Evolutionary conservation across 2,797 vertebrate genomes (phyloP), one percentile per base, ranked within the genome.

Genomic region (Brachyrhaphis roseni): DNA sequence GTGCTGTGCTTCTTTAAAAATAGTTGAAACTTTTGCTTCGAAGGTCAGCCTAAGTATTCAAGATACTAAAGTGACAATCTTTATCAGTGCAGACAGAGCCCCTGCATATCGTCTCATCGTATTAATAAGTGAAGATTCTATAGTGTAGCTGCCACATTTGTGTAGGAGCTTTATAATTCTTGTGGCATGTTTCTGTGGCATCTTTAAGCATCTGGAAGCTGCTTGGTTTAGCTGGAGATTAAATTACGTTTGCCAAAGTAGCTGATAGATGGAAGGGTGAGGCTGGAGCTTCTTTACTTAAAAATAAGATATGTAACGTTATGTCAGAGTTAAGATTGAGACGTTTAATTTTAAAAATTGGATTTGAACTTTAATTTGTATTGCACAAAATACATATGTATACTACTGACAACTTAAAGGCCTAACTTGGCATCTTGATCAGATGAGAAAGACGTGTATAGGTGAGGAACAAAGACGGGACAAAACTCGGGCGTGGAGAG

Each of bases 401-500:
- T 31, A n/a, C 0, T 8, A 4, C 10, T 57, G 26, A 12, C 13
- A 31, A 62, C 15, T 18, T 18, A 7, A 8, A 64, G 31, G 8
- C 16, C 31, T 64, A 36, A 64, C 31, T 28, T 34, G 28, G 5
- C 28, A 62, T 62, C 26, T 62, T 28, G 55, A 59, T 62, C 59
- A 31, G 57, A 59, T 36, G 31, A 18, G 31, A 64, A 18, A 71
- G n/a, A n/a, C 1, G 11, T 46, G 46, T 36, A 26, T 7, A 51
- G n/a, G 47, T 49, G 51, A 51, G 64, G 36, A 68, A 68, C 36
- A 71, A 15, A 71, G 68, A 71, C 12, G 2, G 34, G 74, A 26
- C 23, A 45, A 73, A 31, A 20, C 78, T 43, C 74, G 85, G 74
- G 31, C 71, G 74, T 82, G 55, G 45, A 86, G 82, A 80, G 79